Conservation (phyloP, 1,140 invertebrate genomes). For the Trichogramma pretiosum region DNA sequence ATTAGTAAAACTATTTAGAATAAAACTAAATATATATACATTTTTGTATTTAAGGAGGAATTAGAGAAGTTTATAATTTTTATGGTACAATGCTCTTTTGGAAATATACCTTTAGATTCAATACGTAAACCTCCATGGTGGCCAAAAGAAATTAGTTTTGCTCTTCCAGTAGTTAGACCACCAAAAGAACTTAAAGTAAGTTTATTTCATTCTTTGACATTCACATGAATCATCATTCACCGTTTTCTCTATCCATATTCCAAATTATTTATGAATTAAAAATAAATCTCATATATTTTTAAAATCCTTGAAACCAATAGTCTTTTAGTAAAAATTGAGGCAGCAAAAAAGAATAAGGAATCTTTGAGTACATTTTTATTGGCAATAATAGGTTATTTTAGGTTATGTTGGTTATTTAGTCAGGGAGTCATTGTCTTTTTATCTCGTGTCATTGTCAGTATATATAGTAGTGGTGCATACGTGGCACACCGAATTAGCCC, state of each 20-base stretch:
- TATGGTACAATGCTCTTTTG: slow-evolving; percentile 65
- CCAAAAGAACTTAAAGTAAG: slow-evolving; percentile 44
- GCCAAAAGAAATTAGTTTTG: slow-evolving; percentile 57
- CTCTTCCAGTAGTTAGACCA: slow-evolving; percentile 54
- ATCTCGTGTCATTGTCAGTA: too few species aligned
- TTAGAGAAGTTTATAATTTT: slow-evolving; percentile 63
- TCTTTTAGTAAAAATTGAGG: too few species aligned
- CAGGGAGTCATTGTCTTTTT: too few species aligned
- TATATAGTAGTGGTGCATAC: too few species aligned
- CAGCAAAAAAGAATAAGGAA: too few species aligned
- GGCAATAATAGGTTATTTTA: too few species aligned
- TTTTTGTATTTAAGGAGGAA: slow-evolving; percentile 44
- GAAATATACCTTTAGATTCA: slow-evolving; percentile 51
- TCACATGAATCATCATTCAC: too few species aligned
- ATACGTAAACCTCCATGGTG: slow-evolving; percentile 59
- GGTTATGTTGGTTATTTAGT: too few species aligned
- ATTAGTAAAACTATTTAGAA: neutral
- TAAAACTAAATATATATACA: neutral
- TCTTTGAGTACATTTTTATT: too few species aligned
- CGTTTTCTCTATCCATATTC: too few species aligned
- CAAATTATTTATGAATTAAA: neutral
- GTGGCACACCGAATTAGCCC: too few species aligned
- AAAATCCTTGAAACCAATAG: too few species aligned
- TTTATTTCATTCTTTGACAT: slow-evolving; percentile 13
- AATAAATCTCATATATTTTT: neutral